phyloP scores from a whole-genome alignment of 1,140 invertebrate species.

The Diorhabda elongata region DNA sequence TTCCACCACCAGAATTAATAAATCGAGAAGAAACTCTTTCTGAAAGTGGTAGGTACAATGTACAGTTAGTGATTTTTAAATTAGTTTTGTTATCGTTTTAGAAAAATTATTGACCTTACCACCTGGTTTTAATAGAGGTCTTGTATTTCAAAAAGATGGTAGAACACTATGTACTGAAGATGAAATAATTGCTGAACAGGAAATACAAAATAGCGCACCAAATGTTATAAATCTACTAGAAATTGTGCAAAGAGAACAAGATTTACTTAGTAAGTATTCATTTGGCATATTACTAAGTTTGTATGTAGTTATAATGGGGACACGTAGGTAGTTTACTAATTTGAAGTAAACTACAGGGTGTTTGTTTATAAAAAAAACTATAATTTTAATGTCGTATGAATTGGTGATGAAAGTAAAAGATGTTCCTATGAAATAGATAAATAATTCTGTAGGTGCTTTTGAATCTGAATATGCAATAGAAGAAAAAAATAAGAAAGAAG shows the following conservation, averaged over 20 bases:
- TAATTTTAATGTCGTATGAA: too few relatives aligned
- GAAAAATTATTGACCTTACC: conserved; percentile 57
- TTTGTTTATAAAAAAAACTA: too few relatives aligned
- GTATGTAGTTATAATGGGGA: not conserved
- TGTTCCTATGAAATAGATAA: not conserved
- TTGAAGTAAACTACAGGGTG: too few relatives aligned
- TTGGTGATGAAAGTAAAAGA: too few relatives aligned
- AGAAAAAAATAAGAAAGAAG: not conserved
- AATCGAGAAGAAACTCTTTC: conserved; percentile 4
- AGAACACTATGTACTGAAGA: conserved; percentile 41
- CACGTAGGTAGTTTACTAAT: too few relatives aligned
- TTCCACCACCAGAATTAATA: conserved; percentile 54
- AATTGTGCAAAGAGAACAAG: conserved; percentile 38
- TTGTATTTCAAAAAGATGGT: conserved; percentile 53
- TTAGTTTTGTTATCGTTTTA: conserved; percentile 25
- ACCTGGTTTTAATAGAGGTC: conserved; percentile 60
- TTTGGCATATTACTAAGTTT: not conserved
- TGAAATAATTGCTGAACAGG: not conserved
- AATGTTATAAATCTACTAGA: conserved; percentile 43
- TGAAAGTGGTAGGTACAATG: conserved; percentile 5
- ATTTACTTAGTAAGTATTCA: conserved; percentile 29
- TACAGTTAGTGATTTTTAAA: too few relatives aligned
- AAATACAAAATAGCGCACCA: conserved; percentile 19
- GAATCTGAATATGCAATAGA: conserved; percentile 4
- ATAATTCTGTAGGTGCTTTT: not conserved